These are phyloP conservation scores for Antheraea mylitta DNA, from an alignment of 1,140 invertebrate species.

Conservation along the genomic window DNA sequence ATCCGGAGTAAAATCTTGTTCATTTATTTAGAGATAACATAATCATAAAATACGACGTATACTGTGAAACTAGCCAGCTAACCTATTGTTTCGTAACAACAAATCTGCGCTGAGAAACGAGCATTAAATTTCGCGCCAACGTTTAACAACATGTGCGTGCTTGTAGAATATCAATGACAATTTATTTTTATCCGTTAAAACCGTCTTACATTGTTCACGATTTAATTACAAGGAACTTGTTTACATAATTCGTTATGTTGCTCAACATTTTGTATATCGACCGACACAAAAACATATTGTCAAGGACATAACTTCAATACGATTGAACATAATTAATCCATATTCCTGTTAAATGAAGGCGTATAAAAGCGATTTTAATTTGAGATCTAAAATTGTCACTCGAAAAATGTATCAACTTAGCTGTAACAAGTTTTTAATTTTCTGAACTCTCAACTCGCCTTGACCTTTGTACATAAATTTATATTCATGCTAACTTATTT, in stretches of 20 bases:
- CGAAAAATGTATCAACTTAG: not conserved
- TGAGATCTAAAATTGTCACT: not conserved
- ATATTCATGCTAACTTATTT: not conserved
- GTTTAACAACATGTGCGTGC: not conserved
- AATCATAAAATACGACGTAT: not conserved
- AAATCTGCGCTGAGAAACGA: not conserved
- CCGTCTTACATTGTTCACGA: constrained; percentile 7
- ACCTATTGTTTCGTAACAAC: not conserved
- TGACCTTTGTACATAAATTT: constrained; percentile 7
- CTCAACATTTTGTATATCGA: constrained; percentile 1
- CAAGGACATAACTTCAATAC: not conserved
- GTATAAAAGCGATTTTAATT: no score
- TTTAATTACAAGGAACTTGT: constrained; percentile 4
- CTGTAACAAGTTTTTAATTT: not conserved
- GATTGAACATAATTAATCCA: not conserved
- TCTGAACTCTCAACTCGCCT: not conserved
- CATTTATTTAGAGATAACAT: not conserved
- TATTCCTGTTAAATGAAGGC: not conserved
- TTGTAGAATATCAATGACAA: constrained; percentile 10
- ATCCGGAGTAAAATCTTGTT: not conserved
- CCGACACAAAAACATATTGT: not conserved
- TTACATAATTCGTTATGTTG: not conserved
- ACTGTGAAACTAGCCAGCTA: not conserved
- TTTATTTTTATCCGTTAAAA: constrained; percentile 5
- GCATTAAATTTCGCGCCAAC: constrained; percentile 1